A percentile compares a stretch with the other conserved stretches of the same genome.
phyloP scores from a whole-genome alignment of 2,113 vertebrate species.

The Aphyosemion australe region DNA sequence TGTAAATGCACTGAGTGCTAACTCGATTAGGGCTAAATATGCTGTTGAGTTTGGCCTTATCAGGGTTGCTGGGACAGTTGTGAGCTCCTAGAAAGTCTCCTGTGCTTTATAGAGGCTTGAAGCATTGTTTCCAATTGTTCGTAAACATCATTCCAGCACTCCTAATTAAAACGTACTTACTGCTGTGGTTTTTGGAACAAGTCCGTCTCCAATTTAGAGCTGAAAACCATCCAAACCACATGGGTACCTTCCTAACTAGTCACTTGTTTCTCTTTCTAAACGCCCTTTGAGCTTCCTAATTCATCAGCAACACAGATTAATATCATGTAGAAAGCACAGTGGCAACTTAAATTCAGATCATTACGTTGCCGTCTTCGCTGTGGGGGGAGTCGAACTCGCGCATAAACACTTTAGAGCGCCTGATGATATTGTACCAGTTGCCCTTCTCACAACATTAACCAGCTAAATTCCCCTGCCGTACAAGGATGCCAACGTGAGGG shows the following conservation, averaged over 20 bases:
- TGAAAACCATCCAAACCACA: slow-evolving; percentile 16
- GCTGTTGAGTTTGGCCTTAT: too few species aligned
- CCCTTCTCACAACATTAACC: slow-evolving; percentile 77
- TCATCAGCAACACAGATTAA: slow-evolving; percentile 49
- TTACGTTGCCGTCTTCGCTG: slow-evolving; percentile 28
- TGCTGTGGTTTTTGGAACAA: slow-evolving; percentile 8
- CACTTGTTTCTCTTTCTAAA: slow-evolving; percentile 38
- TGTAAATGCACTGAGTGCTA: too few species aligned
- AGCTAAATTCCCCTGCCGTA: slow-evolving; percentile 60
- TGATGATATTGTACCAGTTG: slow-evolving; percentile 68
- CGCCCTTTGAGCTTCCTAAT: slow-evolving; percentile 34
- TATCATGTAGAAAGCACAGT: slow-evolving; percentile 34
- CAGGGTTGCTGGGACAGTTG: too few species aligned
- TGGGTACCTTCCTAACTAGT: slow-evolving; percentile 30
- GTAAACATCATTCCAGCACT: too few species aligned
- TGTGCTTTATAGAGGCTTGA: neutral
- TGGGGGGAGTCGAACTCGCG: slow-evolving; percentile 29
- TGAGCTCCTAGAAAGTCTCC: too few species aligned
- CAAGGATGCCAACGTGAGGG: slow-evolving; percentile 47
- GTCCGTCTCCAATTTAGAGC: slow-evolving; percentile 31
- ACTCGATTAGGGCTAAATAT: too few species aligned
- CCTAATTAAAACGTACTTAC: too few species aligned
- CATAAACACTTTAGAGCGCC: slow-evolving; percentile 45
- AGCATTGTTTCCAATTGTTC: too few species aligned
- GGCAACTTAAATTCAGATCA: slow-evolving; percentile 36